These are phyloP conservation scores for Halichoerus grypus DNA, from an alignment of 2,113 vertebrate species.

Conservation along the genomic window DNA sequence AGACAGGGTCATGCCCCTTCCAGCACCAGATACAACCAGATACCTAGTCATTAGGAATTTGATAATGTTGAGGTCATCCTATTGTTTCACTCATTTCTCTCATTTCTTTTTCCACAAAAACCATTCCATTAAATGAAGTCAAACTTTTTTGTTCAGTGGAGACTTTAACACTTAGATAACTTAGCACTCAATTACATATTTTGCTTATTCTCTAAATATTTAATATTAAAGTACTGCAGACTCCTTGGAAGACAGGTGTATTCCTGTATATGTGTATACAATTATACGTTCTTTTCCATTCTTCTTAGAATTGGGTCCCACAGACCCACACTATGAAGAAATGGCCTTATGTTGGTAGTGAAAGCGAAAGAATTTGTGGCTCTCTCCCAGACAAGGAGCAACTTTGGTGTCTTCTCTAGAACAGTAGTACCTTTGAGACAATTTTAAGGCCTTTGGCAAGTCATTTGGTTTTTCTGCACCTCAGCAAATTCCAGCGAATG, in stretches of 20 bases:
- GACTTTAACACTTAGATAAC: background rate
- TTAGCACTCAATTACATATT: background rate
- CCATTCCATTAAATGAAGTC: background rate
- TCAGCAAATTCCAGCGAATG: background rate
- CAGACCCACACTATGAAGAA: background rate
- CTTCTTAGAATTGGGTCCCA: background rate
- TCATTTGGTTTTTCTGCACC: background rate
- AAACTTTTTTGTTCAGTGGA: background rate
- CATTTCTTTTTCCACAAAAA: background rate
- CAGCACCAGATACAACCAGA: background rate
- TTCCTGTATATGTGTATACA: background rate
- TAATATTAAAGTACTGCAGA: background rate
- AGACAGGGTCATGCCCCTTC: background rate
- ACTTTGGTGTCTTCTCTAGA: background rate
- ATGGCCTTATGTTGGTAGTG: background rate
- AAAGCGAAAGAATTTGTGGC: background rate
- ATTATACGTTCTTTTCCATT: background rate
- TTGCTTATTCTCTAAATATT: background rate
- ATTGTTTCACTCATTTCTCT: background rate
- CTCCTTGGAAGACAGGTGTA: background rate
- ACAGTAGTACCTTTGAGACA: background rate
- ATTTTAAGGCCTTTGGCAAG: background rate
- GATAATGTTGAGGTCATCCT: background rate
- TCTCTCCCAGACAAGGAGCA: background rate
- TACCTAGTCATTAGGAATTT: background rate